Evolutionary conservation across 2,113 vertebrate species (phyloP).

Genomic region (Clarias batrachus): DNA sequence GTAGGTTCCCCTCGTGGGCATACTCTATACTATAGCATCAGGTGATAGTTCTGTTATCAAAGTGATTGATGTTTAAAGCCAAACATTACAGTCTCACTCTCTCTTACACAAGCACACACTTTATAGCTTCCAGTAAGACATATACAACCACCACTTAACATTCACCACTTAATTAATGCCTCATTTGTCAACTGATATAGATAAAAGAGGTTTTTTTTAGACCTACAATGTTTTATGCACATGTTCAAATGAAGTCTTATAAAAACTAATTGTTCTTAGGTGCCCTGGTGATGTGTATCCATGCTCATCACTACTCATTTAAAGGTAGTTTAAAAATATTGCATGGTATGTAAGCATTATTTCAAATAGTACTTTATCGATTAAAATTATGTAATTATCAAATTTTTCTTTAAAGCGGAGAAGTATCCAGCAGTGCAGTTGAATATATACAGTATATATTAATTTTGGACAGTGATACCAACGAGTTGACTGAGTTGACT

Average conservation of each 20-base stretch:
- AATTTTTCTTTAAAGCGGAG: too few relatives aligned
- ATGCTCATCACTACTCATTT: background rate
- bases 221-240: background rate
- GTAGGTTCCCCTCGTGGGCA: too few relatives aligned
- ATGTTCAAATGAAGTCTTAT: background rate
- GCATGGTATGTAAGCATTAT: background rate
- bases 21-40: too few relatives aligned
- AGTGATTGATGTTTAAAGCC: conserved; percentile 11
- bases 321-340: background rate
- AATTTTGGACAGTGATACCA: background rate
- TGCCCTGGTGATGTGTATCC: background rate
- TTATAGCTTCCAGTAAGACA: background rate
- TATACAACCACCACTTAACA: too few relatives aligned
- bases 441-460: background rate
- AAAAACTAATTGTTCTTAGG: background rate
- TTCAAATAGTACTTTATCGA: background rate
- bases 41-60: conserved; percentile 8
- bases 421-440: background rate
- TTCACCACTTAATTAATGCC: background rate
- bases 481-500: background rate
- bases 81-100: background rate
- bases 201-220: background rate
- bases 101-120: conserved; percentile 6
- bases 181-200: background rate
- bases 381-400: too few relatives aligned